Percentiles rank a stretch among this genome's conserved stretches.
Conservation (phyloP, 2,113 vertebrate species). For the Corvus moneduloides region DNA sequence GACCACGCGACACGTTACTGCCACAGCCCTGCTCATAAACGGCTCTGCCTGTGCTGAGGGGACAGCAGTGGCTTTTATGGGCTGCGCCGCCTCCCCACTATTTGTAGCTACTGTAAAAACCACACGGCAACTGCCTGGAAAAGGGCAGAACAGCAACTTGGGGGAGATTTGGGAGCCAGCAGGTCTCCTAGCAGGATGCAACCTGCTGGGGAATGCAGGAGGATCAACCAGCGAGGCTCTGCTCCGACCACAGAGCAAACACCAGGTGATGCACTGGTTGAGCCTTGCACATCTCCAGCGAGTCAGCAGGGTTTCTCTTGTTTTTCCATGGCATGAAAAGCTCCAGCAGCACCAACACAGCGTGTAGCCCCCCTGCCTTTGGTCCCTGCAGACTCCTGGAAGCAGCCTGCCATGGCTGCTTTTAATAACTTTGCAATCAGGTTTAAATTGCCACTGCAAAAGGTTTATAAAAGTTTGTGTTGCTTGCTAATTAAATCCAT, state of each 20-base stretch:
- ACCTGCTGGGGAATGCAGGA: neutral
- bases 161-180: neutral
- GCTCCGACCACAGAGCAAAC: neutral
- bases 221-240: neutral
- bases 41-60: neutral
- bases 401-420: slow-evolving; percentile 40
- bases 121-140: neutral
- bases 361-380: neutral
- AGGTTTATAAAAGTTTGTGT: slow-evolving; percentile 68
- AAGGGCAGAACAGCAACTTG: neutral
- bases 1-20: neutral
- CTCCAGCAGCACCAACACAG: neutral
- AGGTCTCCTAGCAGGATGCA: neutral
- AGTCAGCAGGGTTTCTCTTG: neutral
- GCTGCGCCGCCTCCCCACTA: neutral
- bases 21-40: neutral
- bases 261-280: neutral
- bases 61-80: neutral
- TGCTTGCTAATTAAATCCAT: slow-evolving; percentile 71
- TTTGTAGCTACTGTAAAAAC: slow-evolving; percentile 35
- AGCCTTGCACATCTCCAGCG: neutral
- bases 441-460: slow-evolving; percentile 53
- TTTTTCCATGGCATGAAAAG: neutral
- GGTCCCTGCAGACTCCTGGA: slow-evolving; percentile 20
- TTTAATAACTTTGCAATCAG: slow-evolving; percentile 59